These are phyloP conservation scores for Drepana arcuata DNA, from an alignment of 1,140 invertebrate species.

Conservation along the genomic window DNA sequence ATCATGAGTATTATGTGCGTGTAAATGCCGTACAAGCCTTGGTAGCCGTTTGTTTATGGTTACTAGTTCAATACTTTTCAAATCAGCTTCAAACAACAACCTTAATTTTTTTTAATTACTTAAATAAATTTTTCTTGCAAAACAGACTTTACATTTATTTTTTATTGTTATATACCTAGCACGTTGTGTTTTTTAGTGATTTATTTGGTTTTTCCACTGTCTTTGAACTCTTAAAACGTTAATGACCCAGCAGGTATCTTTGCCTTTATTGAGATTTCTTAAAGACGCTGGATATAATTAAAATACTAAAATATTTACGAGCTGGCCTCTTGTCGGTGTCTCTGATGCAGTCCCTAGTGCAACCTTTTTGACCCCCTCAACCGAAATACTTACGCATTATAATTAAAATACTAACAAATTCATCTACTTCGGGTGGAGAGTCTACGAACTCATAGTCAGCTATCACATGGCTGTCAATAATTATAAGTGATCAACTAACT, in stretches of 20 bases:
- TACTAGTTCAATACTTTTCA: conserved; percentile 19
- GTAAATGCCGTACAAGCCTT: conserved; percentile 40
- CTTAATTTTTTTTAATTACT: conserved; percentile 7
- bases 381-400: no score
- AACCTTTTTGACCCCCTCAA: no score
- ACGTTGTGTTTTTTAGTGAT: conserved; percentile 4
- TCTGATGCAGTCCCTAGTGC: no score
- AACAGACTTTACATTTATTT: no score
- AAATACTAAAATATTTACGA: no score
- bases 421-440: conserved; percentile 55
- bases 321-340: no score
- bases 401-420: no score
- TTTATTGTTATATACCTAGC: conserved; percentile 6
- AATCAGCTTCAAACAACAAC: neutral
- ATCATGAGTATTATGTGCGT: conserved; percentile 28
- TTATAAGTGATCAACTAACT: conserved; percentile 65
- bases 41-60: conserved; percentile 51
- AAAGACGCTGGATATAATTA: no score
- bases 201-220: no score
- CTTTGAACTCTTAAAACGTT: no score
- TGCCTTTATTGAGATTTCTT: no score
- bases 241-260: no score
- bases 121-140: conserved; percentile 62
- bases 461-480: conserved; percentile 72
- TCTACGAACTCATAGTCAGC: conserved; percentile 64